A percentile compares a stretch with the other conserved stretches of the same genome.
phyloP scores from a whole-genome alignment of 37 sponge, comb jelly and placozoan genomes.

The Theonella swinhoei region DNA sequence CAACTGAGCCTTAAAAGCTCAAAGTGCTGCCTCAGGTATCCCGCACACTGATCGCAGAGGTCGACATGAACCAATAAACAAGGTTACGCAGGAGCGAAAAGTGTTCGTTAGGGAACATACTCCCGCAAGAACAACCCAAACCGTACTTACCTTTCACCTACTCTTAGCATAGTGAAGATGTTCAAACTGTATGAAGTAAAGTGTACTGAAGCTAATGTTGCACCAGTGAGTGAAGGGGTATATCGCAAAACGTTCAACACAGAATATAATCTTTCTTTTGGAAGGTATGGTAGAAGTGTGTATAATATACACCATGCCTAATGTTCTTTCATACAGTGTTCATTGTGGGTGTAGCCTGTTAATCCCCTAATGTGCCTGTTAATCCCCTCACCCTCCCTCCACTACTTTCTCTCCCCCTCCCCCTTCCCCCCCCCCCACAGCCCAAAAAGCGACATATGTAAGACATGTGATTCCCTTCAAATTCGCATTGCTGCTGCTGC shows the following conservation, averaged over 20 bases:
- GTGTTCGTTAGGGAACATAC: constrained; percentile 30
- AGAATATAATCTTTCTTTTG: constrained; percentile 27
- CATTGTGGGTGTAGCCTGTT: too few relatives aligned
- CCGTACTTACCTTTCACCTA: constrained; percentile 4
- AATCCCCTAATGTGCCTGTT: too few relatives aligned
- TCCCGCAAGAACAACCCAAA: constrained; percentile 40
- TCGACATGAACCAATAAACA: constrained; percentile 4
- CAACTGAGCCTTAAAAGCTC: constrained; percentile 17
- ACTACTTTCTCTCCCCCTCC: too few relatives aligned
- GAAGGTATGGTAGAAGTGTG: constrained; percentile 5
- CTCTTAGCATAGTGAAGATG: constrained; percentile 34
- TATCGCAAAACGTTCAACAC: constrained; percentile 43
- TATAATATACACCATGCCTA: not conserved
- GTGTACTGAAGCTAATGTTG: not conserved
- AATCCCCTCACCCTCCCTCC: too few relatives aligned
- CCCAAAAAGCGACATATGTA: constrained; percentile 30
- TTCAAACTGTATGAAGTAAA: constrained; percentile 32
- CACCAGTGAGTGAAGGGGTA: constrained; percentile 30
- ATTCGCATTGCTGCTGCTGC: not conserved
- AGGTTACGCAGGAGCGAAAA: constrained; percentile 2
- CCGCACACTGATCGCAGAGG: constrained; percentile 37
- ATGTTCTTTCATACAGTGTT: not conserved
- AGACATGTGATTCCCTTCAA: constrained; percentile 28
- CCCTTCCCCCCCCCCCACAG: too few relatives aligned
- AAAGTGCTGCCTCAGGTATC: not conserved